Evolutionary conservation across 2,113 vertebrate species (phyloP), one percentile per base, ranked within the genome.

Genomic region (Corythaeola cristata): DNA sequence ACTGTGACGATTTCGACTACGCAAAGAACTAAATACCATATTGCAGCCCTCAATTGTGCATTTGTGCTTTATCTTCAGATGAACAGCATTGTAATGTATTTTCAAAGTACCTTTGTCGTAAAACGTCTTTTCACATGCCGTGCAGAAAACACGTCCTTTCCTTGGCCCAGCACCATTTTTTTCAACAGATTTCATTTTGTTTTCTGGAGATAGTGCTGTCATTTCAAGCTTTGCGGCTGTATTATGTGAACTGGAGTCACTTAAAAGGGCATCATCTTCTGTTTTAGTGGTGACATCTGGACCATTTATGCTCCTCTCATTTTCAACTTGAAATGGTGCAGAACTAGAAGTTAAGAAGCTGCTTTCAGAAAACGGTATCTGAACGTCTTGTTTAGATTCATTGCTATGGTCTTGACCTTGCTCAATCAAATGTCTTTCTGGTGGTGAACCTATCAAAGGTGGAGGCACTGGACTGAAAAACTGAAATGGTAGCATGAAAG

Each of bases 91-190:
- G 93, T 99, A 99, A 97, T 99, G 99, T 95, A 99, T 99, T 97
- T 99, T 99, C 90, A 99, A 98, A 8, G 99, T 99, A 82, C 99
- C 99, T 97, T 99, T 99, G 91, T 99, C 99, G 3, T 99, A 99
- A 97, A 99, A 99, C 2, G 99, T 99, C 97, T 99, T 99, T 97
- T 99, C 99, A 21, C 99, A 99, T 2, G 99, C 99, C 0, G 98
- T 99, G 96, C 99, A 99, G 98, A 98, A 99, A 32, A 99, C 99
- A 12, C 99, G 98, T 20, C 99, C 99, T 96, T 99, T 99, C 97
- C 98, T 99, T 37, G 99, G 91, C 28, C 98, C 98, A 26, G 97
- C 52, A 30, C 97, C 97, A 27, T 94, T 98, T 96, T 98, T 98
- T 67, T 99, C 99, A 58, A 97, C 32, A 6, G 97, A 97, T 87